Base-by-base conservation (phyloP, 2,888 invertebrate species). In the Emmelina monodactyla region DNA sequence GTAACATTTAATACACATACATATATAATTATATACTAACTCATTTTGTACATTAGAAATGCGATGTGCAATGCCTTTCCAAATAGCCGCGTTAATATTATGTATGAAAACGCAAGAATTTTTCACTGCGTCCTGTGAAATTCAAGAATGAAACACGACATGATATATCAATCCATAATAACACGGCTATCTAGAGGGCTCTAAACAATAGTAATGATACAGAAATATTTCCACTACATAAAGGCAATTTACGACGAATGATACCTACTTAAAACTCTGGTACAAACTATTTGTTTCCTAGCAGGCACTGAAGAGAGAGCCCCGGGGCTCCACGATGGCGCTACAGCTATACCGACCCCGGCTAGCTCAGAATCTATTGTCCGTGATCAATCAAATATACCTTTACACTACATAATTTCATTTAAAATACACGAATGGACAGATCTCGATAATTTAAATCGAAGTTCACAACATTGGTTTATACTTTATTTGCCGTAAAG, bases 271-370 rank as follows among this genome's bases (percentile, higher is more conserved):
- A 25, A 4, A 47, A 41, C 46, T 43, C 43, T 43, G 49, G 49
- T 45, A 46, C 51, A 46, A 42, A 37, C 32, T 37, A 39, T 40
- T 35, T 33, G 34, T 41, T 43, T 43, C 41, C 47, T 43, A 49
- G 52, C 54, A 66, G 66, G 65, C 65, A 67, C 65, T 56, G 56
- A 46, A 45, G 44, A 52, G 46, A 53, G 50, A 41, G 37, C 38
- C 40, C 39, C 43, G 45, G 48, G 46, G 34, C 34, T 42, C n/a
- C n/a, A n/a, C n/a, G n/a, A n/a, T n/a, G n/a, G n/a, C n/a, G n/a
- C 9, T 19, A 19, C 9, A 6, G 5, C 19, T 19, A 9, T 13
- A 29, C 29, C 29, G 6, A 4, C 6, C 4, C 3, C 29, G 12
- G 29, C 12, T 3, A 14, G 25, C 25, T 10, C 11, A 25, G 3